Evolutionary conservation across 2,113 vertebrate genomes (phyloP).

Genomic region (Thamnaconus septentrionalis): DNA sequence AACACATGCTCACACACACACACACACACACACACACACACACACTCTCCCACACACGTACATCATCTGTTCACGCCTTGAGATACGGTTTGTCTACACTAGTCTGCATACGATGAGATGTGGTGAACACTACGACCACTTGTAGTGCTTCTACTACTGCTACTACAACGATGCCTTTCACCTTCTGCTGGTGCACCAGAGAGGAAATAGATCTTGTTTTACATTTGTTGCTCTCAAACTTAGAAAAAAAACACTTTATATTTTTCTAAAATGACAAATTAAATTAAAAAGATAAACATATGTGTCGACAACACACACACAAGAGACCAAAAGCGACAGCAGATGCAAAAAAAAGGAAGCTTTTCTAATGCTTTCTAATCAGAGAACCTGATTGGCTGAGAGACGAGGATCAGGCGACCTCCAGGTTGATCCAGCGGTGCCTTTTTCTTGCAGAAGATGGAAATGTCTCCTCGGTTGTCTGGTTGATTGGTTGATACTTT

Average conservation of each 20-base stretch:
- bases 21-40: conserved; percentile 41
- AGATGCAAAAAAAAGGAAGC: no score
- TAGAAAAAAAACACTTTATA: conserved; percentile 67
- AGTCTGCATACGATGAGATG: conserved; percentile 69
- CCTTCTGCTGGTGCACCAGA: conserved; percentile 82
- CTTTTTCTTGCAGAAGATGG: no score
- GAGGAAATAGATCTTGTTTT: conserved; percentile 74
- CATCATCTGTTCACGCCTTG: no score
- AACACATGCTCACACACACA: no score
- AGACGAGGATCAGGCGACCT: no score
- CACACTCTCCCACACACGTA: not conserved
- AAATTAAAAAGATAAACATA: not conserved
- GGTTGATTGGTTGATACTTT: no score
- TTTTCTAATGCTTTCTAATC: no score
- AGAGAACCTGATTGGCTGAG: no score
- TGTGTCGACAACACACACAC: not conserved
- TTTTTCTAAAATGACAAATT: conserved; percentile 84
- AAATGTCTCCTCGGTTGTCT: no score
- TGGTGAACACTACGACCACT: conserved; percentile 42
- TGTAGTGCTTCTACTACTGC: conserved; percentile 42
- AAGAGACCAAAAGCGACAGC: conserved; percentile 52
- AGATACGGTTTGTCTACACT: conserved; percentile 41
- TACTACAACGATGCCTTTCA: conserved; percentile 81
- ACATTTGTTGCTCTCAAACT: conserved; percentile 67
- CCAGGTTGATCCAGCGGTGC: conserved; percentile 73